Evolutionary conservation across 2,888 invertebrate species (phyloP).

Genomic region (Arrhopalites spinosus): DNA sequence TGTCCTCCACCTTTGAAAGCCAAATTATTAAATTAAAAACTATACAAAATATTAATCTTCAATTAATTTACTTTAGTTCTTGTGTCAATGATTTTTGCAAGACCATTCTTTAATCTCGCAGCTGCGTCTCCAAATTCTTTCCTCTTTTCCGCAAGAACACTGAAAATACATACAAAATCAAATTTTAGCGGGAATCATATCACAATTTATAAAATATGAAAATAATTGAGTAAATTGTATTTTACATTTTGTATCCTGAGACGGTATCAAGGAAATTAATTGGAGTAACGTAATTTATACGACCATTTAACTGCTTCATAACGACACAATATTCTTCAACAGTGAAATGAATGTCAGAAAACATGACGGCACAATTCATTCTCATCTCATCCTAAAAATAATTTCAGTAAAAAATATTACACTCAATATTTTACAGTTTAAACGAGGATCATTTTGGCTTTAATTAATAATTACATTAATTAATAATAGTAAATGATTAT

Average conservation of each 20-base stretch:
- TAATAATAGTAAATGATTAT: not conserved
- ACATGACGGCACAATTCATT: slow-evolving; percentile 73
- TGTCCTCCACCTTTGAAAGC: slow-evolving; percentile 33
- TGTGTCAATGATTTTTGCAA: slow-evolving; percentile 87
- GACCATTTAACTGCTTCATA: slow-evolving; percentile 78
- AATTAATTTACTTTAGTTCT: slow-evolving; percentile 68
- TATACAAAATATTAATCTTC: not conserved
- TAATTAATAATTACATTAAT: not conserved
- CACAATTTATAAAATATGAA: too few relatives aligned
- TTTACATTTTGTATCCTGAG: slow-evolving; percentile 78
- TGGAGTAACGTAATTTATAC: slow-evolving; percentile 86
- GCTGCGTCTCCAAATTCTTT: slow-evolving; percentile 72
- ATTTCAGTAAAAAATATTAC: slow-evolving; percentile 25
- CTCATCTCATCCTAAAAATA: slow-evolving; percentile 66
- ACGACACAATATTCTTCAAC: slow-evolving; percentile 73
- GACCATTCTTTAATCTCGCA: slow-evolving; percentile 78
- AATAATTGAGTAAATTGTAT: too few relatives aligned
- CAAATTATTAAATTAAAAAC: not conserved
- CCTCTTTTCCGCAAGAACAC: slow-evolving; percentile 75
- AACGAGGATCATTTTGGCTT: not conserved
- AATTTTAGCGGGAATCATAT: not conserved
- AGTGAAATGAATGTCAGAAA: slow-evolving; percentile 81
- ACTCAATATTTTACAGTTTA: too few relatives aligned
- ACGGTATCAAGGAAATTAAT: slow-evolving; percentile 86
- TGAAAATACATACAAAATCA: slow-evolving; percentile 57